Conservation (phyloP, 2,888 invertebrate genomes). For the Nomada fabriciana region DNA sequence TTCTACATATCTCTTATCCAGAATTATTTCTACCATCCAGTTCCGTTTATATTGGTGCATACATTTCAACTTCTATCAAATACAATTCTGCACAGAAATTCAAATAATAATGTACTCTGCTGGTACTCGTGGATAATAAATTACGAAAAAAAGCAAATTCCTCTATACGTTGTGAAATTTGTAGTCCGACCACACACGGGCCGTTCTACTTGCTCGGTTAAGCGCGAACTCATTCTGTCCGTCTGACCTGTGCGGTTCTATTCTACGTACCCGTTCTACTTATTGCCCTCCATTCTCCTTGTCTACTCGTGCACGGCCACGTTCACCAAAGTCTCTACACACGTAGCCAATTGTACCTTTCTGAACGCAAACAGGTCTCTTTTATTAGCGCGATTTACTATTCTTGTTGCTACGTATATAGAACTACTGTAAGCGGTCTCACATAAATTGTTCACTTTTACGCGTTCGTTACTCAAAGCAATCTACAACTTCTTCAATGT, state of each 20-base stretch:
- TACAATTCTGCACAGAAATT: background rate
- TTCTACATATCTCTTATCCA: conserved; percentile 11
- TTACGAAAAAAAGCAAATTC: background rate
- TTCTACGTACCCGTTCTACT: background rate
- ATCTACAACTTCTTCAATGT: background rate
- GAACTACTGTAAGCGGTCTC: background rate
- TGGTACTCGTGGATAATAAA: background rate
- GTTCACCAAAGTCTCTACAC: no score
- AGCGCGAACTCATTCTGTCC: no score
- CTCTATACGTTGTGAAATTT: background rate
- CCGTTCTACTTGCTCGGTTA: background rate
- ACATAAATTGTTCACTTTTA: background rate
- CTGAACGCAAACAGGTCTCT: background rate
- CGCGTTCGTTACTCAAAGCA: background rate
- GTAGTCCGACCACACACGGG: background rate
- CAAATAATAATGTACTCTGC: background rate
- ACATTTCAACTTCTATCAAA: background rate
- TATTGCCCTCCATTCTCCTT: background rate
- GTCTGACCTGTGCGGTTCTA: background rate
- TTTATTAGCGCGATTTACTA: background rate
- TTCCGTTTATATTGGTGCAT: conserved; percentile 42
- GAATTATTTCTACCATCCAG: conserved; percentile 42
- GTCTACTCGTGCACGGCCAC: background rate
- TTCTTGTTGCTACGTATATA: background rate
- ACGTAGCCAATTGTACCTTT: background rate